Evolutionary conservation across 2,797 vertebrate species (phyloP).

Genomic region (Telmatherina bonti): DNA sequence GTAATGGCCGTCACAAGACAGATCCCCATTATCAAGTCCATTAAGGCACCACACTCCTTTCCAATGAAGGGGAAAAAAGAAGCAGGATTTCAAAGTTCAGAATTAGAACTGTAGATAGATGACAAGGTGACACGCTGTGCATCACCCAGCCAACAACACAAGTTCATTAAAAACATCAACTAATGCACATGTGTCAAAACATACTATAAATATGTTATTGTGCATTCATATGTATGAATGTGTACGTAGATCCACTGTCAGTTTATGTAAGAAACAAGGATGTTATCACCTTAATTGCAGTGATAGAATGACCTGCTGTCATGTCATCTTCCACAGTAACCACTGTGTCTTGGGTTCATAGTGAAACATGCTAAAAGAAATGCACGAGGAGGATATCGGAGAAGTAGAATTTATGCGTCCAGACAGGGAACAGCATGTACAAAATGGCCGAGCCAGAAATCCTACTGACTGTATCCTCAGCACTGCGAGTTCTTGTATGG

Average conservation of each 20-base stretch:
- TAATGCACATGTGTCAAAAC: conserved; percentile 17
- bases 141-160: conserved; percentile 30
- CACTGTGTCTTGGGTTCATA: not conserved
- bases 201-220: conserved; percentile 11
- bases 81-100: conserved; percentile 54
- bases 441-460: not conserved
- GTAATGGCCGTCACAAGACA: conserved; percentile 80
- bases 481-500: not conserved
- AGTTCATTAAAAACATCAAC: conserved; percentile 36
- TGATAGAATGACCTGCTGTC: not conserved
- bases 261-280: not conserved
- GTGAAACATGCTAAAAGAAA: not conserved
- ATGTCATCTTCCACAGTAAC: not conserved
- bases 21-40: conserved; percentile 81
- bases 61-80: conserved; percentile 18
- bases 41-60: conserved; percentile 66
- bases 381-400: not conserved
- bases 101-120: conserved; percentile 61
- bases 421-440: not conserved
- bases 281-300: not conserved
- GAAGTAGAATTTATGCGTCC: not conserved
- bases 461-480: not conserved
- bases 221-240: conserved; percentile 6
- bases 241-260: not conserved
- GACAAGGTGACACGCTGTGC: conserved; percentile 57